Percentiles rank a stretch among this genome's conserved stretches.
phyloP scores from a whole-genome alignment of 1,140 invertebrate species.

The Scaptomyza hsui region DNA sequence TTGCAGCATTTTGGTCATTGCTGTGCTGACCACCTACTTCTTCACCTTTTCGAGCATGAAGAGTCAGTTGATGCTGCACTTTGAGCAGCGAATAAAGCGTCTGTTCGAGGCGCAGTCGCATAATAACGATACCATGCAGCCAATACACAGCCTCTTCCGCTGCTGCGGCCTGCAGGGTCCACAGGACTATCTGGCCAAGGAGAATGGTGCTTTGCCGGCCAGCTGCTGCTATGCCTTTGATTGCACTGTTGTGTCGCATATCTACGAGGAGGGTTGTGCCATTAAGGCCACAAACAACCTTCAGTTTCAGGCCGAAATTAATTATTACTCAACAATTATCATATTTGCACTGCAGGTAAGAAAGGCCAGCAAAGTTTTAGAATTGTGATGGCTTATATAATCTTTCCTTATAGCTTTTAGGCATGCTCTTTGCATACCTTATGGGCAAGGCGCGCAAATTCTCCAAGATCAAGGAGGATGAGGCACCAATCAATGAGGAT shows the following conservation, averaged over 20 bases:
- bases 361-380: not conserved
- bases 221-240: conserved; percentile 73
- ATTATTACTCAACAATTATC: conserved; percentile 59
- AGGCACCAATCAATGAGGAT: conserved; percentile 64
- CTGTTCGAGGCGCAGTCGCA: conserved; percentile 49
- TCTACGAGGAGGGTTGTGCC: conserved; percentile 66
- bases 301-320: conserved; percentile 55
- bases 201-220: conserved; percentile 60
- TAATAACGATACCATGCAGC: conserved; percentile 61
- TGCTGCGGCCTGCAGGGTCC: conserved; percentile 75
- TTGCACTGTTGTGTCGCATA: conserved; percentile 56
- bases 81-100: conserved; percentile 56
- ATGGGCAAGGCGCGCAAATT: conserved; percentile 69
- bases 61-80: conserved; percentile 48
- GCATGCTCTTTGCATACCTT: conserved; percentile 53
- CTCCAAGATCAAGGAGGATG: conserved; percentile 67
- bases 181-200: conserved; percentile 63
- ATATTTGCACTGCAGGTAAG: conserved; percentile 56
- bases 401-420: conserved; percentile 44
- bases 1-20: conserved; percentile 44
- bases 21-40: conserved; percentile 54
- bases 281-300: conserved; percentile 48
- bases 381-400: not conserved
- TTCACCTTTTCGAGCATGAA: conserved; percentile 60
- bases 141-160: conserved; percentile 65